Evolutionary conservation across 2,113 vertebrate genomes (phyloP).

Genomic region (Tinamus guttatus): DNA sequence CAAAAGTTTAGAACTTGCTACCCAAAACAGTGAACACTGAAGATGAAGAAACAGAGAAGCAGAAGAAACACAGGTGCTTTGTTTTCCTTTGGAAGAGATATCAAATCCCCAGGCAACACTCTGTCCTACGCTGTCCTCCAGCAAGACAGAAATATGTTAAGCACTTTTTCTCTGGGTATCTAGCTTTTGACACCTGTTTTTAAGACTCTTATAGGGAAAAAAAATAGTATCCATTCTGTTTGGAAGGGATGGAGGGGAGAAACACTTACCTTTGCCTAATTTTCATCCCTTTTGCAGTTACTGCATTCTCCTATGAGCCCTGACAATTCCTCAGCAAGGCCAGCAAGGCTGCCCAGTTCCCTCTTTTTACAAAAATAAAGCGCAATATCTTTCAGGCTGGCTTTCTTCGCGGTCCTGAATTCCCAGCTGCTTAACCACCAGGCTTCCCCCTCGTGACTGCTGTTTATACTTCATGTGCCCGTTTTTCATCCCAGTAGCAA

Average conservation of each 20-base stretch:
- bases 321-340: not conserved
- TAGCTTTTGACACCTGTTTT: not conserved
- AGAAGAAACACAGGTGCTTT: not conserved
- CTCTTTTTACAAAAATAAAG: not conserved
- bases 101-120: not conserved
- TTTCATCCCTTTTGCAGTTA: not conserved
- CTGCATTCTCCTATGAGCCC: not conserved
- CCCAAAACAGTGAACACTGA: not conserved
- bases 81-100: not conserved
- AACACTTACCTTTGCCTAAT: constrained; percentile 37
- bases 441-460: not conserved
- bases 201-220: not conserved
- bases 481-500: constrained; percentile 41
- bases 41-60: constrained; percentile 8
- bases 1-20: not conserved
- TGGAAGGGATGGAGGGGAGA: not conserved
- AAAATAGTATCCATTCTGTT: not conserved
- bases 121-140: not conserved
- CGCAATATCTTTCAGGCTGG: not conserved
- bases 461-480: constrained; percentile 11
- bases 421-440: constrained; percentile 56
- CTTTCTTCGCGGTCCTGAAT: constrained; percentile 37
- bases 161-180: not conserved
- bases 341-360: not conserved
- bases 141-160: not conserved